A percentile compares a stretch with the other conserved stretches of the same genome.
Evolutionary conservation across 64 coral and sea anemone genomes (phyloP).

Genomic region (Montipora sp.): DNA sequence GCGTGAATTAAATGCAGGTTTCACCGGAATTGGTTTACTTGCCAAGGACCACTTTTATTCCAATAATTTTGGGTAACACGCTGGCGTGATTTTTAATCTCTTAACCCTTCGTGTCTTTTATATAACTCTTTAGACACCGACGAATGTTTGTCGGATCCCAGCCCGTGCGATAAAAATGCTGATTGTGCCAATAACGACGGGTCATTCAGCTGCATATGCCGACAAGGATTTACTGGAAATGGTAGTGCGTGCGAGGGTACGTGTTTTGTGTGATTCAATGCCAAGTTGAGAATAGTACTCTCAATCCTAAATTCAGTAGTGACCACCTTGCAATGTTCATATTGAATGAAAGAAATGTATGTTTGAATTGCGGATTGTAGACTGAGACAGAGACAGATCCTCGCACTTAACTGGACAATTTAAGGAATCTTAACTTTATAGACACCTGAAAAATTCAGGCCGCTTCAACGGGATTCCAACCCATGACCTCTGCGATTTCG

Average conservation of each 20-base stretch:
- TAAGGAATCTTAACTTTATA: too few relatives aligned
- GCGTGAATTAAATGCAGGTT: too few relatives aligned
- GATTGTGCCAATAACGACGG: conserved; percentile 60
- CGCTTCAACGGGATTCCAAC: too few relatives aligned
- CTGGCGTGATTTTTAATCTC: background rate
- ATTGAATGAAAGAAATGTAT: too few relatives aligned
- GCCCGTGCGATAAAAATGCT: conserved; percentile 33
- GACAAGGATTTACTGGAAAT: background rate
- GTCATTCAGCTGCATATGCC: background rate
- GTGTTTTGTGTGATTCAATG: background rate
- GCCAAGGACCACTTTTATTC: too few relatives aligned
- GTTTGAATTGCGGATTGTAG: too few relatives aligned
- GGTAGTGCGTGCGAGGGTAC: background rate
- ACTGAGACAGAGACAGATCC: too few relatives aligned
- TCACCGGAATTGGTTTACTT: background rate
- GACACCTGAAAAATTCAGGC: too few relatives aligned
- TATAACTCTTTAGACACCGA: conserved; percentile 14
- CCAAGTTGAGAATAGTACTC: background rate
- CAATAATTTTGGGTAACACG: background rate
- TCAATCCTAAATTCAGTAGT: too few relatives aligned
- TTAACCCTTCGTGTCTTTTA: background rate
- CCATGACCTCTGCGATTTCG: too few relatives aligned
- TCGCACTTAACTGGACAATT: too few relatives aligned
- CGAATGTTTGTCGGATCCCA: conserved; percentile 8
- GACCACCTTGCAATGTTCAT: too few relatives aligned